Percentiles rank a stretch among this genome's conserved stretches.
Evolutionary conservation across 1,140 invertebrate genomes (phyloP).

Genomic region (Goniozus legneri): DNA sequence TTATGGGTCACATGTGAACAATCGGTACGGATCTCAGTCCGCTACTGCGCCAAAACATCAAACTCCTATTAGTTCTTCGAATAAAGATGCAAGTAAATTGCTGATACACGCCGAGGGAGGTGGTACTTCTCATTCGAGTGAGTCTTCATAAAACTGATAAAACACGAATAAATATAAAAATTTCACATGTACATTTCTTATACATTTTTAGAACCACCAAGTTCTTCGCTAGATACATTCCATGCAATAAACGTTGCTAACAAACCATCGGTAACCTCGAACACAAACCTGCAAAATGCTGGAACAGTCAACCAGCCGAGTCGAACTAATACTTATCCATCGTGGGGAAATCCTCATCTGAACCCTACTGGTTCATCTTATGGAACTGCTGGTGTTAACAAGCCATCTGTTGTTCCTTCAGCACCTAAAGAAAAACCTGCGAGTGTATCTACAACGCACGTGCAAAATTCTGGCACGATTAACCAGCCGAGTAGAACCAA

Average conservation of each 20-base stretch:
- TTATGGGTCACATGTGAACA: too few relatives aligned
- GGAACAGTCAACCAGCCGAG: too few relatives aligned
- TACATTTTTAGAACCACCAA: conserved; percentile 4
- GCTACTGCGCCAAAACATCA: too few relatives aligned
- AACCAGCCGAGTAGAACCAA: background rate
- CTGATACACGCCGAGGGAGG: conserved; percentile 22
- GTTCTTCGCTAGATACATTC: too few relatives aligned
- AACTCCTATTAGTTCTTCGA: too few relatives aligned
- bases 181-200: conserved; percentile 1
- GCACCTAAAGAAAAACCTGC: background rate
- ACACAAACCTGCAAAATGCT: background rate
- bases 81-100: conserved; percentile 15
- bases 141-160: conserved; percentile 7
- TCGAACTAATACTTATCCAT: too few relatives aligned
- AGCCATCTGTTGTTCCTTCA: background rate
- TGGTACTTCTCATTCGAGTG: conserved; percentile 20
- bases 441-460: background rate
- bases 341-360: too few relatives aligned
- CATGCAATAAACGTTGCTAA: too few relatives aligned
- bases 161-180: too few relatives aligned
- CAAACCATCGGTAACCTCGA: conserved; percentile 1
- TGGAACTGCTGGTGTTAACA: background rate
- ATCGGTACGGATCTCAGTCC: too few relatives aligned
- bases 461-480: too few relatives aligned
- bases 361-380: too few relatives aligned